Base-by-base conservation (phyloP, 2,888 invertebrate genomes). In the Frankliniella intonsa region DNA sequence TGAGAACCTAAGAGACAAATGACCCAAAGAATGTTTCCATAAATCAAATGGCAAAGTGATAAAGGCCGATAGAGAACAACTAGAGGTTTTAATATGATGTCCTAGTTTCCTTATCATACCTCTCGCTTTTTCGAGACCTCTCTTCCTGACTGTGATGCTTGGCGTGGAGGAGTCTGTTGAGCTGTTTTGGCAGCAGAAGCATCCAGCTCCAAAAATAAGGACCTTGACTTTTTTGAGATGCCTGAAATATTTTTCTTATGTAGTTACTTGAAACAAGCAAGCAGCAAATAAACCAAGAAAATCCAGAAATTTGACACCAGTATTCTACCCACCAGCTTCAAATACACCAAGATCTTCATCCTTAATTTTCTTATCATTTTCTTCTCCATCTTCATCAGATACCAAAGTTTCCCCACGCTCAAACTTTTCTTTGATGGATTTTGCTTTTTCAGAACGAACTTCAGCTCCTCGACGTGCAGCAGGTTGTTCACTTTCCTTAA, bases 221-320 rank as follows among this genome's bases (percentile, higher is more conserved):
- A 94, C 22, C 96, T 92, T 0, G 96, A 96, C 87, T 95, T 94
- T 89, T 95, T 95, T 86, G 95, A 94, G 84, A 96, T 95, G 85
- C 94, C 96, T 95, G 87, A 1, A 85, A 85, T 84, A 84, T 83
- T 25, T 81, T 50, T 22, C 11, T 0, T 19, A 76, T 50, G 51
- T 27, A 82, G 22, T 22, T 81, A 65, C 65, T 62, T 62, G 81
- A 11, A 80, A 11, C 69, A 10, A 55, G 50, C 19, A 22, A 3
- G 10, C 49, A 49, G 11, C 8, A 50, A n/a, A 11, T 51, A 38
- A 82, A 51, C 19, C 14, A 19, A 62, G 9, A 55, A 51, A 22
- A 19, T 22, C 69, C 19, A 19, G 17, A 81, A 38, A 76, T 25
- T n/a, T 55, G 3, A 55, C 38, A 65, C 25, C 3, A 19, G 8